Conservation (phyloP, 2,113 vertebrate species). For the Chlamydotis undulata region DNA sequence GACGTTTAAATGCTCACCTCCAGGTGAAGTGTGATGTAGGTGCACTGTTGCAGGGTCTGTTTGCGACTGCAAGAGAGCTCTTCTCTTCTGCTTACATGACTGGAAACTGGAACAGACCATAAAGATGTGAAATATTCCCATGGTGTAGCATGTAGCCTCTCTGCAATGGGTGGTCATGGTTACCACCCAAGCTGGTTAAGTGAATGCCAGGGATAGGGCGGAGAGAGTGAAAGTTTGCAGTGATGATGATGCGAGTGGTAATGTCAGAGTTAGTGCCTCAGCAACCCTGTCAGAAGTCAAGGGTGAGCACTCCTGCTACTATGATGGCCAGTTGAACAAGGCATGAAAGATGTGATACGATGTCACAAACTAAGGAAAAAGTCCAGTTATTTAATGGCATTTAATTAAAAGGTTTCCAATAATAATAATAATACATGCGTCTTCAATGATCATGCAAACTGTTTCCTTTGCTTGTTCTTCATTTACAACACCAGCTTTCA, state of each 20-base stretch:
- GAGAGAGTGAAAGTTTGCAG: not conserved
- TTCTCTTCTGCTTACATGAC: rapidly evolving
- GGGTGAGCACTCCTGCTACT: not conserved
- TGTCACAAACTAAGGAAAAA: not conserved
- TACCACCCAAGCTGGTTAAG: not conserved
- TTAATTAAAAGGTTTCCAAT: constrained; percentile 39
- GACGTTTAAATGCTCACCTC: rapidly evolving
- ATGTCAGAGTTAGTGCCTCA: not conserved
- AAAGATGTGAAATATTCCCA: not conserved
- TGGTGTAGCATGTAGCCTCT: not conserved
- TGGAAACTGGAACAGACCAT: not conserved
- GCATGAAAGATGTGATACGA: not conserved
- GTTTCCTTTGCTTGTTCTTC: constrained; percentile 35
- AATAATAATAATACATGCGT: constrained; percentile 46
- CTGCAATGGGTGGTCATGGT: rapidly evolving
- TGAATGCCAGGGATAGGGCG: not conserved
- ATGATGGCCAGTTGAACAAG: not conserved
- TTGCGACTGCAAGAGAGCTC: not conserved
- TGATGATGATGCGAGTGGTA: not conserved
- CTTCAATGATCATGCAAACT: constrained; percentile 11
- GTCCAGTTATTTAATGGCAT: constrained; percentile 17
- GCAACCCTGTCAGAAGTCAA: not conserved
- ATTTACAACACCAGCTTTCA: not conserved
- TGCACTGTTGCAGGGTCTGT: not conserved
- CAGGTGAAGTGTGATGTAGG: not conserved